Evolutionary conservation across 2,888 invertebrate species (phyloP).

Genomic region (Protodeltote pygarga): DNA sequence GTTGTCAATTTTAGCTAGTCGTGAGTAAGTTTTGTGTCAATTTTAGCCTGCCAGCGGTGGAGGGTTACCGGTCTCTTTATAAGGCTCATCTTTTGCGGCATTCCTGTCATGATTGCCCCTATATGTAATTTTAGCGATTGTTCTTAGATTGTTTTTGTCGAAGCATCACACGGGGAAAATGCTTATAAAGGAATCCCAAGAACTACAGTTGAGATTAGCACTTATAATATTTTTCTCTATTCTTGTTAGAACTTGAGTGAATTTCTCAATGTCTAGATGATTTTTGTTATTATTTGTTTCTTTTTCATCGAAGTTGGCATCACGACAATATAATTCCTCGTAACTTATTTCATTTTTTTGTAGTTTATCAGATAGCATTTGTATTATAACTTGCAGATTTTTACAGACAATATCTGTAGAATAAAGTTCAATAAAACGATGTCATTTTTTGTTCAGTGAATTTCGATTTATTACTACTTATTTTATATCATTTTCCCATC

Average conservation of each 20-base stretch:
- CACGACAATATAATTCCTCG: no score
- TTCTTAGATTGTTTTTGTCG: constrained; percentile 54
- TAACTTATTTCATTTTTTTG: no score
- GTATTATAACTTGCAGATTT: no score
- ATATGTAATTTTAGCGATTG: constrained; percentile 68
- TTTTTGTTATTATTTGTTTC: no score
- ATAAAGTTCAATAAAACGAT: constrained; percentile 9
- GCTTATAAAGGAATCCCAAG: constrained; percentile 26
- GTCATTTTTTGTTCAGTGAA: constrained; percentile 10
- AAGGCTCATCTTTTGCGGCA: constrained; percentile 71
- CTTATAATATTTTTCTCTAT: no score
- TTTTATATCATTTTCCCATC: constrained; percentile 21
- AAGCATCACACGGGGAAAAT: constrained; percentile 28
- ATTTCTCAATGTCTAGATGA: no score
- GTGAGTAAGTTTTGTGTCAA: constrained; percentile 70
- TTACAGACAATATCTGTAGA: not conserved
- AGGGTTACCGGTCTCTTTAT: constrained; percentile 52
- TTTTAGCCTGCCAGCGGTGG: constrained; percentile 59
- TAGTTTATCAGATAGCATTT: no score
- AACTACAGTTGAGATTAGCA: constrained; percentile 5
- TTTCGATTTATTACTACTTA: constrained; percentile 13
- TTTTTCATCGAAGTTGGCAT: no score
- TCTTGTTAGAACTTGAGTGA: no score
- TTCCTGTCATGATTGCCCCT: constrained; percentile 70
- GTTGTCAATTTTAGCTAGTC: constrained; percentile 66